Conservation (phyloP, 1,140 invertebrate species). For the Zaprionus lachaisei region DNA sequence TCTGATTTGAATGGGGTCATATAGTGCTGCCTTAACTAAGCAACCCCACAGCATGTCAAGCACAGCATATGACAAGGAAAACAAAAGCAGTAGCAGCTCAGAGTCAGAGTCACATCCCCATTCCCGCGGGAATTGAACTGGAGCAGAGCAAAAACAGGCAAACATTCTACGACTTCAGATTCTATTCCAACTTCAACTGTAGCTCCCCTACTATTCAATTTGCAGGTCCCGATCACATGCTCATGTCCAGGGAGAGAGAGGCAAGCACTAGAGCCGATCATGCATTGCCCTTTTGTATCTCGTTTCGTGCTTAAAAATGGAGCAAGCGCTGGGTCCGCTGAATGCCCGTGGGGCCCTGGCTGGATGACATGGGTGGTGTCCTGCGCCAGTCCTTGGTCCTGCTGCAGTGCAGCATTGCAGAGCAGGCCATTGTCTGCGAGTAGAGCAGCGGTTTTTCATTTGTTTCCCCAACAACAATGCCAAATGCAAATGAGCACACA, state of each 20-base stretch:
- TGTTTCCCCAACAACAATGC: conserved; percentile 36
- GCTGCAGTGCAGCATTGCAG: conserved; percentile 19
- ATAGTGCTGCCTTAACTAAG: not conserved
- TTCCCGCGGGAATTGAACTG: conserved; percentile 28
- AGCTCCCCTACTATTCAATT: conserved; percentile 5
- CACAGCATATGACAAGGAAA: not conserved
- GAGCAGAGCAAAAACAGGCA: conserved; percentile 28
- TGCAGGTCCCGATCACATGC: not conserved
- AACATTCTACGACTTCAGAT: conserved; percentile 9
- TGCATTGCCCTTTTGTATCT: conserved; percentile 52
- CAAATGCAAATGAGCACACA: conserved; percentile 51
- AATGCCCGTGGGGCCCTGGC: conserved; percentile 10
- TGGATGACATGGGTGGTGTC: conserved; percentile 16
- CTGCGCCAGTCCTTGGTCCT: conserved; percentile 17
- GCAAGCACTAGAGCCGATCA: conserved; percentile 42
- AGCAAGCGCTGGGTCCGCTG: conserved; percentile 30
- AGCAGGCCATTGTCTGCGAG: conserved; percentile 41
- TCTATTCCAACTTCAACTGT: not conserved
- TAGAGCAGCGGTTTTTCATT: conserved; percentile 33
- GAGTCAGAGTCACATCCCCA: conserved; percentile 38
- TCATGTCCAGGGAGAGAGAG: not conserved
- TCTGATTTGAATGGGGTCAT: no score
- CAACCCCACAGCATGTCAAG: not conserved
- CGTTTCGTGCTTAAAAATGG: conserved; percentile 42
- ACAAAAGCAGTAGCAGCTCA: conserved; percentile 1